Evolutionary conservation across 2,888 invertebrate species (phyloP).

Genomic region (Tridacna crocea): DNA sequence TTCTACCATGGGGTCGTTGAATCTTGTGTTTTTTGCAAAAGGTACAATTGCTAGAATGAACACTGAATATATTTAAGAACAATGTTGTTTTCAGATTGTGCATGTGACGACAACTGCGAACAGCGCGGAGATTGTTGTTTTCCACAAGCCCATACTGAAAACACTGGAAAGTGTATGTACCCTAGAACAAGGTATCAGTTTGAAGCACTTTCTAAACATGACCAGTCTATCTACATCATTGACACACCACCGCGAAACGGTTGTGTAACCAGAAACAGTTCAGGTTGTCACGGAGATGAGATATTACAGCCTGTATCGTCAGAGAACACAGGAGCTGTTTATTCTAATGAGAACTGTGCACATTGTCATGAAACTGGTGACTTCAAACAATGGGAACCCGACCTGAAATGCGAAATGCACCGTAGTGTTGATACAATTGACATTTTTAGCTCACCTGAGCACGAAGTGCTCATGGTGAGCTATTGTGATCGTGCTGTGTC

Average conservation of each 20-base stretch:
- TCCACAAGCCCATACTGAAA: not conserved
- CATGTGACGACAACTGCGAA: slow-evolving; percentile 5
- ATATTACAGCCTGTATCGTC: slow-evolving; percentile 4
- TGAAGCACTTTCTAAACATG: not conserved
- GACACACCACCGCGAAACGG: not conserved
- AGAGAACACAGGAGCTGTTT: not conserved
- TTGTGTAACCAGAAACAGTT: not conserved
- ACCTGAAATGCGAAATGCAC: not conserved
- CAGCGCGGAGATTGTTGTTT: not conserved
- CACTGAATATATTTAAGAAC: too few relatives aligned
- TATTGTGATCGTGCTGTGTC: too few relatives aligned
- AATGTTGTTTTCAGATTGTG: not conserved
- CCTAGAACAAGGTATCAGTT: slow-evolving; percentile 6
- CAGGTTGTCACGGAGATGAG: not conserved
- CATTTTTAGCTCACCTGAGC: too few relatives aligned
- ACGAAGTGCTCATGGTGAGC: too few relatives aligned
- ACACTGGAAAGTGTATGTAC: not conserved
- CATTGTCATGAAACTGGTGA: not conserved
- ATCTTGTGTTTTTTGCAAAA: too few relatives aligned
- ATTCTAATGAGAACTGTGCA: slow-evolving; percentile 14
- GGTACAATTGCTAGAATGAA: too few relatives aligned
- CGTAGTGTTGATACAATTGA: not conserved
- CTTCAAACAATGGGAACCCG: not conserved
- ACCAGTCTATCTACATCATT: not conserved
- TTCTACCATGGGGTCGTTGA: too few relatives aligned